Evolutionary conservation across 2,797 vertebrate genomes (phyloP), one percentile per base, ranked within the genome.

Genomic region (Falco concolor): DNA sequence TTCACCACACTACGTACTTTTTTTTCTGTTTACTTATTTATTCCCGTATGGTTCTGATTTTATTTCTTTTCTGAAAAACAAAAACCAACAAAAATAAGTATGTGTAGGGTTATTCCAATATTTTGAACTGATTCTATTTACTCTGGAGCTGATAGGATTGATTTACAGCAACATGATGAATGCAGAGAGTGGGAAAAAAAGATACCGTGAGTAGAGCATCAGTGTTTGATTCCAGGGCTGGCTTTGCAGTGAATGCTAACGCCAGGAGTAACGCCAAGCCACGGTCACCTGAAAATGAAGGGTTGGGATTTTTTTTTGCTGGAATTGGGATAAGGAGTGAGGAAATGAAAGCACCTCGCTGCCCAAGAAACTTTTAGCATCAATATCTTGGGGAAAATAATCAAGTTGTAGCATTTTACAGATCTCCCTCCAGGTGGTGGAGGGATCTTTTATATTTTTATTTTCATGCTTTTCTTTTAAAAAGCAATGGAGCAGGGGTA

Each of bases 171-270:
- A 44, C 0, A 0, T 7, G 18, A 70, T 52, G 78, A 89, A 70
- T 82, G 53, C 79, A 83, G 63, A 91, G 83, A 79, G 77, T 64
- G 83, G 5, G 8, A 30, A 83, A 81, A 81, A 77, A 84, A 88
- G 85, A 93, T 52, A 79, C 34, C 0, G 3, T 80, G 80, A 87
- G 85, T 32, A 45, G 77, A 68, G 80, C 40, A 59, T 77, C 54
- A 27, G 22, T 17, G 83, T 86, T 84, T 84, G 90, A 86, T 95
- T 93, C 90, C 77, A 64, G 80, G 54, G 40, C 57, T 80, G 56
- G 44, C 21, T 81, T 90, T 36, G 74, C 5, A 2, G 70, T 54
- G 92, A 89, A 84, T 95, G 84, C 50, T 64, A 78, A 96, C 87
- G 77, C 63, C 59, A 75, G 53, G 69, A 88, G 73, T 45, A 93